These are phyloP conservation scores for Plutella xylostella DNA, from an alignment of 2,888 invertebrate genomes.

Conservation along the genomic window DNA sequence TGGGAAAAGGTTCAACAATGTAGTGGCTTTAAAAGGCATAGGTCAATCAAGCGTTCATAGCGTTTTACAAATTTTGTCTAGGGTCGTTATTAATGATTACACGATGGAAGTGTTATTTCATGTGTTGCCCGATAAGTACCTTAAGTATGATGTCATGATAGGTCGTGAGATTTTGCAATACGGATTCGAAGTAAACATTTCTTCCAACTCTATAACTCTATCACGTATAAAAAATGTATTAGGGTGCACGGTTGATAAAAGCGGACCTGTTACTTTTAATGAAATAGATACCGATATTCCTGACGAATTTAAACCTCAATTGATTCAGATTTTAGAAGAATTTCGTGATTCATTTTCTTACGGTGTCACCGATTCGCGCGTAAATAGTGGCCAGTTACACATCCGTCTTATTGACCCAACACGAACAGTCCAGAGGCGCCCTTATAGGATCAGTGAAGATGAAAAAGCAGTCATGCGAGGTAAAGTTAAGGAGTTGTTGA, in stretches of 20 bases:
- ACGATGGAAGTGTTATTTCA: background rate
- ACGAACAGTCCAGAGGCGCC: background rate
- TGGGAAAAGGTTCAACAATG: background rate
- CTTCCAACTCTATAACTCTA: background rate
- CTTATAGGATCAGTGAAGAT: background rate
- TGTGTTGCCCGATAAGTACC: conserved; percentile 2
- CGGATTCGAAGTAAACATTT: background rate
- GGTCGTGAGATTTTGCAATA: conserved; percentile 4
- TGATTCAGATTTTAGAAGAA: background rate
- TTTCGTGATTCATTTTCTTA: background rate
- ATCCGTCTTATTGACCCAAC: background rate
- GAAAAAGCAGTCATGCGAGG: background rate
- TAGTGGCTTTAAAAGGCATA: background rate
- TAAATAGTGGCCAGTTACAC: background rate
- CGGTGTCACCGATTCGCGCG: background rate
- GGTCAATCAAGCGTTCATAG: background rate
- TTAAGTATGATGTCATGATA: conserved; percentile 1
- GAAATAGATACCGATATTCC: background rate
- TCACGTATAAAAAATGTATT: background rate
- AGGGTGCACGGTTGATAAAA: background rate
- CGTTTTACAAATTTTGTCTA: background rate
- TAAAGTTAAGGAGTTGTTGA: background rate
- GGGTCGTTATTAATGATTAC: background rate
- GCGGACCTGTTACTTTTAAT: background rate
- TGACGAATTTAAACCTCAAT: background rate